Conservation (phyloP, 2,797 vertebrate genomes). For the Danio choprae region DNA sequence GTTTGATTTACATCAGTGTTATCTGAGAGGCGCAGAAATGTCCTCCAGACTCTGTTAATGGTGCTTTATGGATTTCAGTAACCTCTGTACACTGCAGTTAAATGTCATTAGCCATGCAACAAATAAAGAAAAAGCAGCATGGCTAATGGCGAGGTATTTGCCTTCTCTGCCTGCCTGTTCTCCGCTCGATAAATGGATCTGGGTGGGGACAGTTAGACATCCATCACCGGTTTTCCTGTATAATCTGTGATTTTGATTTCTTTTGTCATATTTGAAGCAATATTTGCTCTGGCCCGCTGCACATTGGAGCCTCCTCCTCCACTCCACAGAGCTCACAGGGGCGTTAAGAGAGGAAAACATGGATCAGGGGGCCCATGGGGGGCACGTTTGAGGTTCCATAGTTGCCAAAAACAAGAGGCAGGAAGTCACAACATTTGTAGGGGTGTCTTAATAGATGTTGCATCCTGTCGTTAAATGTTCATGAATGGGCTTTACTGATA, state of each 20-base stretch:
- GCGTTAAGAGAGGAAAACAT: constrained; percentile 32
- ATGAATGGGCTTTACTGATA: constrained; percentile 49
- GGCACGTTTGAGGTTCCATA: constrained; percentile 55
- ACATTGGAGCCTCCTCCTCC: constrained; percentile 54
- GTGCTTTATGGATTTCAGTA: constrained; percentile 37
- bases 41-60: constrained; percentile 37
- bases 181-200: constrained; percentile 30
- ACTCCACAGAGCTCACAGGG: constrained; percentile 54
- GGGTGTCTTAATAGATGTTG: constrained; percentile 76
- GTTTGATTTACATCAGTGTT: constrained; percentile 48
- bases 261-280: constrained; percentile 70
- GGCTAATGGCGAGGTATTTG: constrained; percentile 47
- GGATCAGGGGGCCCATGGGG: constrained; percentile 47
- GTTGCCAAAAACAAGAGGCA: constrained; percentile 67
- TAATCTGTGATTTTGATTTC: constrained; percentile 67
- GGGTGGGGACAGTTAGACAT: constrained; percentile 9
- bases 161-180: constrained; percentile 42
- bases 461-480: constrained; percentile 55
- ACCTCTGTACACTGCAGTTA: constrained; percentile 22
- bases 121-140: constrained; percentile 46
- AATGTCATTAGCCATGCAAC: constrained; percentile 55
- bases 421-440: constrained; percentile 67
- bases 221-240: constrained; percentile 43
- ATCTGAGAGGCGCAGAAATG: constrained; percentile 30
- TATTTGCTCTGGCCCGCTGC: constrained; percentile 68